Conservation (phyloP, 2,888 invertebrate genomes). For the Acheta domesticus region DNA sequence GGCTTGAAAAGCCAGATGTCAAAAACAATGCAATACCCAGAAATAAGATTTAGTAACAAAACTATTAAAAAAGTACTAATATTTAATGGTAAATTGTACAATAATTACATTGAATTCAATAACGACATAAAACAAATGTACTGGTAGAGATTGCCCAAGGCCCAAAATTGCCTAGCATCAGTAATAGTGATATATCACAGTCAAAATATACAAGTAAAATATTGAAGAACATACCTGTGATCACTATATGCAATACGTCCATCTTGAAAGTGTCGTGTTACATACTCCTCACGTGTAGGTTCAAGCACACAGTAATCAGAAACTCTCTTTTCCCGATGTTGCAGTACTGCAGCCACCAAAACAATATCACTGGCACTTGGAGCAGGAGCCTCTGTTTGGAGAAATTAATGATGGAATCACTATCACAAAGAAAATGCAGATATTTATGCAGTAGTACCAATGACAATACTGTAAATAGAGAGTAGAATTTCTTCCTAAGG, state of each 20-base stretch:
- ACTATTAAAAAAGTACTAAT: too few relatives aligned
- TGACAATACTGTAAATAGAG: neutral
- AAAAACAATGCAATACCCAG: too few relatives aligned
- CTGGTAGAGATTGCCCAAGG: too few relatives aligned
- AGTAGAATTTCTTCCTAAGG: neutral
- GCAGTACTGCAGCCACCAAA: slow-evolving; percentile 58
- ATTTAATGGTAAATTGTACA: too few relatives aligned
- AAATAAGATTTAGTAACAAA: too few relatives aligned
- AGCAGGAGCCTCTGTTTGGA: slow-evolving; percentile 3
- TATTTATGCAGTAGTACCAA: too few relatives aligned
- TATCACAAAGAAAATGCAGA: neutral
- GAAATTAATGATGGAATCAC: neutral
- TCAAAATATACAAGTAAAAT: too few relatives aligned
- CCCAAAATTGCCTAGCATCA: too few relatives aligned
- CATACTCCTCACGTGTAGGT: slow-evolving; percentile 77
- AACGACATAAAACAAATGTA: too few relatives aligned
- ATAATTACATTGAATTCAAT: too few relatives aligned
- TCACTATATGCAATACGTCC: slow-evolving; percentile 87
- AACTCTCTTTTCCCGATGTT: slow-evolving; percentile 67
- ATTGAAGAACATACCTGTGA: slow-evolving; percentile 53
- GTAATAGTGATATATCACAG: too few relatives aligned
- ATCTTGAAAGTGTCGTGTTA: slow-evolving; percentile 83
- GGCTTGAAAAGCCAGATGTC: too few relatives aligned
- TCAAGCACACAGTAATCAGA: slow-evolving; percentile 62
- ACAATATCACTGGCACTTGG: slow-evolving; percentile 39